Conservation (phyloP, 2,797 vertebrate species). For the Sphaeramia orbicularis region DNA sequence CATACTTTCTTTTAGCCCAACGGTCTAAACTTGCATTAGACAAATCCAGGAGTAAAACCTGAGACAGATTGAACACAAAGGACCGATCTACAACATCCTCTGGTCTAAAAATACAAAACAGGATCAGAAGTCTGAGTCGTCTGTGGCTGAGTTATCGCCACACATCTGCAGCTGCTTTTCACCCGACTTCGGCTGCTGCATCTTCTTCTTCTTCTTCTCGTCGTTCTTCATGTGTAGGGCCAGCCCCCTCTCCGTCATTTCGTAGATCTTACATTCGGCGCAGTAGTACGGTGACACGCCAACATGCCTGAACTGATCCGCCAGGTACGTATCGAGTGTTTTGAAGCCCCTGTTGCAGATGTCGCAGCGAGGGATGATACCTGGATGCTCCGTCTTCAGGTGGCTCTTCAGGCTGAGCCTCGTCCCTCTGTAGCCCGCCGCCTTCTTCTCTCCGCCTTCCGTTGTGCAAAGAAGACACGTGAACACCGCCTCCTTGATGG, state of each 20-base stretch:
- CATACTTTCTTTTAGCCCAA: no score
- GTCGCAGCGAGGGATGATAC: conserved; percentile 55
- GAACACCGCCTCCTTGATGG: conserved; percentile 46
- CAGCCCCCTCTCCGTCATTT: conserved; percentile 68
- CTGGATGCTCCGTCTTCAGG: conserved; percentile 57
- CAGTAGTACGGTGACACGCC: conserved; percentile 69
- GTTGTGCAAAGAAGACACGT: conserved; percentile 56
- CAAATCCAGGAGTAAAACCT: no score
- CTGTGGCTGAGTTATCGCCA: conserved; percentile 45
- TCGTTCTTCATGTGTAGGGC: conserved; percentile 62
- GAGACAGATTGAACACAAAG: no score
- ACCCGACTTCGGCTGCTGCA: background rate
- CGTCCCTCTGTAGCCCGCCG: conserved; percentile 13
- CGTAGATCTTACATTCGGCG: conserved; percentile 67
- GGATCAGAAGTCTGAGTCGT: conserved; percentile 58
- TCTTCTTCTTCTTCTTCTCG: conserved; percentile 33
- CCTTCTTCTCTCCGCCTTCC: background rate
- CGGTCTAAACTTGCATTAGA: no score
- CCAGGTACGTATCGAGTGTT: conserved; percentile 50
- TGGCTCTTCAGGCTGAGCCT: conserved; percentile 54
- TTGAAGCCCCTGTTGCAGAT: conserved; percentile 59
- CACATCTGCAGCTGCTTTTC: background rate
- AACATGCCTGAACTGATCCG: conserved; percentile 68
- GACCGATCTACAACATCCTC: background rate
- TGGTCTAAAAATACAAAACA: background rate